Base-by-base conservation (phyloP, 2,113 vertebrate genomes). In the Chascanopsetta lugubris region DNA sequence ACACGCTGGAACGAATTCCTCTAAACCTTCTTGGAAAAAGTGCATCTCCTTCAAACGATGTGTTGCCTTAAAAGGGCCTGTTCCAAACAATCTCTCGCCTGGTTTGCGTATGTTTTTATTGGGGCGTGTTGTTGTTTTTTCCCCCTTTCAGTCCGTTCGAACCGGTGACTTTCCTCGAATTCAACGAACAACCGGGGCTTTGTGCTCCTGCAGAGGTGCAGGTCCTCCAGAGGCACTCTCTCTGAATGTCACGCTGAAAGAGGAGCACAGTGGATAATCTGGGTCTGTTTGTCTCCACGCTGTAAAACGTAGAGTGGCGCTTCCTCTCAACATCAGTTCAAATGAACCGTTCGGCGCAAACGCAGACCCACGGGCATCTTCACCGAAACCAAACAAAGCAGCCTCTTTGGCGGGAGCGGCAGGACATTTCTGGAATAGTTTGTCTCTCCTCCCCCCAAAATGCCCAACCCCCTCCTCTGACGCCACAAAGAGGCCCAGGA, bases 391-490 rank as follows among this genome's bases (percentile, higher is more conserved):
- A 88, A 92, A 91, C 89, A 88, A 90, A 79, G 80, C 75, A 3
- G 34, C 46, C 58, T 79, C 66, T 72, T 77, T 49, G 50, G 61
- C 25, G 30, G 47, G 55, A 79, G 69, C 74, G 82, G 65, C 74
- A 50, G 76, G 77, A 89, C 88, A 91, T 93, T 89, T 87, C 72
- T 90, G 79, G 81, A 91, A 90, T 91, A 90, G 77, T 90, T 90
- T 88, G 51, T 73, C 57, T 77, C 85, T 75, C 75, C 64, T 76
- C 78, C 60, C 18, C 59, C 34, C n/a, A n/a, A 46, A 72, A 68
- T 36, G 65, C 48, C 82, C 67, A 53, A 6, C 58, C 55, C 71
- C 79, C 65, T 47, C 61, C 57, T 9, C 34, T 18, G 62, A 67
- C 83, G 75, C 34, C 18, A 71, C 13, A 65, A 48, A 86, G 91